Base-by-base conservation (phyloP, 2,113 vertebrate genomes). In the Cathartes aura region DNA sequence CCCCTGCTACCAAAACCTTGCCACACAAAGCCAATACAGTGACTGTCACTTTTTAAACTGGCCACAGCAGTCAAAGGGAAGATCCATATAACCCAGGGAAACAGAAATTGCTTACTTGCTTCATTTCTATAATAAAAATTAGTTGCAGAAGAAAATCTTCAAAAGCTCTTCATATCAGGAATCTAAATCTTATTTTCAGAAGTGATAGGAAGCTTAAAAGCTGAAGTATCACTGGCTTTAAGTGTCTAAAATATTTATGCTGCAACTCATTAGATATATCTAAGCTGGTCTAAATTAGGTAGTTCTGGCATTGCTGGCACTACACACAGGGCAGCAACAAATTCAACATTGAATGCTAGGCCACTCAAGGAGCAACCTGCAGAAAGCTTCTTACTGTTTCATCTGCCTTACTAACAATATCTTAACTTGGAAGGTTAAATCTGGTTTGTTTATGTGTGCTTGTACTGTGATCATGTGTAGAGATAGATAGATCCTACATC, bases 241-340 rank as follows among this genome's bases (percentile, higher is more conserved):
- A 32, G 40, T 22, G 26, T n/a, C 42, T 47, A 12, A 58, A 36
- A 26, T 43, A 29, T 26, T 71, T 55, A 15, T 58, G 45, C 45
- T 72, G 53, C 29, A 29, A 12, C 68, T 75, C 62, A 29, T 6
- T 24, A 22, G 68, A 24, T 36, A 4, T 6, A 6, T 14, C 60
- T 42, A 4, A 24, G 68, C n/a, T 63, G 60, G 42, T 47, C 19
- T 60, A 21, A 43, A 50, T 34, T 8, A n/a, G 75, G 64, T 4
- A 30, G 60, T 15, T 55, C 22, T 56, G 90, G 52, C 27, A 21
- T 4, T 27, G 53, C 89, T 72, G 67, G 67, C 36, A 23, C n/a
- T 8, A 29, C 19, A 0, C 15, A 14, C 0, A 1, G 52, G 60
- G 11, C 79, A 82, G 1, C 0, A 3, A 14, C 43, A 67, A 70